These are phyloP conservation scores for Busseola fusca DNA, from an alignment of 2,888 invertebrate species.

Conservation along the genomic window DNA sequence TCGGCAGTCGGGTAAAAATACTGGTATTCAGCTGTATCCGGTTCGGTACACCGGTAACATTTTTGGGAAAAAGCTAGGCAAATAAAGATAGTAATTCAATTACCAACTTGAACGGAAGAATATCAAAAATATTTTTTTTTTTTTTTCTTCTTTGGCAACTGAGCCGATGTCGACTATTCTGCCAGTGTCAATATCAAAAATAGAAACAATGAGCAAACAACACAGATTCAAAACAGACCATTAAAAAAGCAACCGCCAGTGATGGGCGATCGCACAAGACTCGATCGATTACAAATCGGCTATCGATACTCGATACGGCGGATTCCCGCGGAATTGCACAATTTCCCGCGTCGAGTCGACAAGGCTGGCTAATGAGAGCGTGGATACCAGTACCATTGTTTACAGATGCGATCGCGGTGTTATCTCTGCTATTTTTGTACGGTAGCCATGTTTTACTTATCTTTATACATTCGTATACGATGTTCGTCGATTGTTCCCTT, in stretches of 20 bases:
- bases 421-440: constrained; percentile 86
- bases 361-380: constrained; percentile 87
- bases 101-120: constrained; percentile 3
- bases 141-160: too few species aligned
- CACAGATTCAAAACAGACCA: constrained; percentile 39
- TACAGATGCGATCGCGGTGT: constrained; percentile 82
- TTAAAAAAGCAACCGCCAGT: constrained; percentile 60
- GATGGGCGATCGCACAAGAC: constrained; percentile 64
- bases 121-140: constrained; percentile 3
- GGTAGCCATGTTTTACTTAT: constrained; percentile 86
- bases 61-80: neutral
- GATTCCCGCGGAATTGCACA: constrained; percentile 83
- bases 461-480: constrained; percentile 77
- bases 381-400: constrained; percentile 85
- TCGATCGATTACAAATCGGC: constrained; percentile 80
- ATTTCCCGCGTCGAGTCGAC: constrained; percentile 79
- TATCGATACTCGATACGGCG: constrained; percentile 77
- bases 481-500: constrained; percentile 80
- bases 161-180: too few species aligned
- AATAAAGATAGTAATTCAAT: neutral
- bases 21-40: neutral
- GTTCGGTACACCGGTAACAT: neutral
- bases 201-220: constrained; percentile 9
- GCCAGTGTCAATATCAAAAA: constrained; percentile 16
- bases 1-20: too few species aligned